These are phyloP conservation scores for Rosalia funebris DNA, from an alignment of 2,888 invertebrate species.

Conservation along the genomic window DNA sequence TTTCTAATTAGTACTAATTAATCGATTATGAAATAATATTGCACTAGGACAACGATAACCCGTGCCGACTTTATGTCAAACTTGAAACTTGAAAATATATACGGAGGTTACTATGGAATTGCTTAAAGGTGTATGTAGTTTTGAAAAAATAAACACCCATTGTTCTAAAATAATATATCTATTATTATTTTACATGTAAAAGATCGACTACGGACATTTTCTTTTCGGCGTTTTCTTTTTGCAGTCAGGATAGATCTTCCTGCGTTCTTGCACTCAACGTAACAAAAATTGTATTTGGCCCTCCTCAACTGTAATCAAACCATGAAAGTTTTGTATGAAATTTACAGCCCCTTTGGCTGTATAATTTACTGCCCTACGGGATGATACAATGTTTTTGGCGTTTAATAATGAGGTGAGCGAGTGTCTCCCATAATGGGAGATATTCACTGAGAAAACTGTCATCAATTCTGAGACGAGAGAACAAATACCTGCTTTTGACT, in stretches of 20 bases:
- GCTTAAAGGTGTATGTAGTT: too few species aligned
- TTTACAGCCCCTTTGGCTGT: not conserved
- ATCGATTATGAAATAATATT: not conserved
- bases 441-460: not conserved
- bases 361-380: not conserved
- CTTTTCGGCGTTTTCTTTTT: not conserved
- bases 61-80: not conserved
- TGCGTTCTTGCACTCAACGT: not conserved
- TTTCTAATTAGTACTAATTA: not conserved
- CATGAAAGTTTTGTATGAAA: not conserved
- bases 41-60: not conserved
- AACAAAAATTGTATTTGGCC: constrained; percentile 1
- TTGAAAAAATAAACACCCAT: not conserved
- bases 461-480: not conserved
- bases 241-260: not conserved
- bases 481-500: not conserved
- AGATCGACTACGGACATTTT: too few species aligned
- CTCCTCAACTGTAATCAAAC: not conserved
- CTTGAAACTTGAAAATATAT: not conserved
- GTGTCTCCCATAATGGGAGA: not conserved
- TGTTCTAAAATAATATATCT: not conserved
- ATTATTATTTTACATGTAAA: not conserved
- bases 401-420: not conserved
- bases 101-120: not conserved
- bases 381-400: not conserved